Evolutionary conservation across 2,113 vertebrate genomes (phyloP), one percentile per base, ranked within the genome.

Genomic region (Embiotoca jacksoni): DNA sequence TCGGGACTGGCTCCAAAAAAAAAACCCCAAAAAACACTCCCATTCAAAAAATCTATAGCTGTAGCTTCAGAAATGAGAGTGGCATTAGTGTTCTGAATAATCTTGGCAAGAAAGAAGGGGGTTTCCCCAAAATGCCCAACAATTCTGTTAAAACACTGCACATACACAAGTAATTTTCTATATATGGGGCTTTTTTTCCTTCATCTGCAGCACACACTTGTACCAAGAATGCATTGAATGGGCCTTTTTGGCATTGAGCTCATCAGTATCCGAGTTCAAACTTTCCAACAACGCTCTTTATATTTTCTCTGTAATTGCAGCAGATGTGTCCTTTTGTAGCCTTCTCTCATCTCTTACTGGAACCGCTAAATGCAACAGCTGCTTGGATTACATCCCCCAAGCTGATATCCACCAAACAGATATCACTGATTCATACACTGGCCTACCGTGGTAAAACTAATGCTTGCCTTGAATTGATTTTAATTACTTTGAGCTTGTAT

Each of bases 401-500:
- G 30, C 75, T 86, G 88, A 90, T 67, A 86, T 47, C 37, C 77
- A 41, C 47, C 56, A 46, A 73, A 82, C 64, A 70, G 54, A 83
- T 77, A 65, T 81, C 60, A 65, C 69, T 64, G 79, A 88, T 75
- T 74, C 63, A 73, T 53, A 62, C 50, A 7, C 53, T 23, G 23
- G 30, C 72, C 81, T 55, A 31, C 66, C 59, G 59, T 50, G 14
- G 23, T 23, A 23, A 23, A 74, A 84, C 67, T 10, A 47, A 33
- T 65, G 47, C 33, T 46, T 37, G 61, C 50, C 53, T 59, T n/a
- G 31, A 85, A 75, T 73, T 76, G 78, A 69, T 61, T 81, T 61
- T 82, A 86, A 86, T 84, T 77, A 68, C 80, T 65, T 80, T 54
- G 46, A 75, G 53, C 73, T 84, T 35, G 47, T 66, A 63, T 80